These are phyloP conservation scores for Leptinotarsa lineolata DNA, from an alignment of 1,140 invertebrate species.

Conservation along the genomic window DNA sequence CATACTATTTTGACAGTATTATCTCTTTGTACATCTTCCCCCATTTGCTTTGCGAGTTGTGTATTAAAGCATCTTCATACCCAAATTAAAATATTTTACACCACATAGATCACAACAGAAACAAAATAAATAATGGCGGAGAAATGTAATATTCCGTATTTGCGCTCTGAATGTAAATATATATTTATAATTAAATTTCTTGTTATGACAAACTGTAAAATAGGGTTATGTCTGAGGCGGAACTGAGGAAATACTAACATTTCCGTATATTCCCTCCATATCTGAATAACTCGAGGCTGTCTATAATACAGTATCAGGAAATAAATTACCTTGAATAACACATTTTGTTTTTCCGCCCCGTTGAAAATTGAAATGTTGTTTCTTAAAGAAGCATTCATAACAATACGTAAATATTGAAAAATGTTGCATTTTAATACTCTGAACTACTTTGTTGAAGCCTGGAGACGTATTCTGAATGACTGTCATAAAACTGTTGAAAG, in stretches of 20 bases:
- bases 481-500: no score
- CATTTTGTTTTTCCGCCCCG: not conserved
- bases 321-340: conserved; percentile 7
- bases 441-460: no score
- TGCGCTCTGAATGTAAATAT: conserved; percentile 6
- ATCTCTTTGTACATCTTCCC: not conserved
- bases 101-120: conserved; percentile 9
- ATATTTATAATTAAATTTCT: conserved; percentile 20
- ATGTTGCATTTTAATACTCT: not conserved
- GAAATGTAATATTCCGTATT: conserved; percentile 18
- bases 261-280: conserved; percentile 7
- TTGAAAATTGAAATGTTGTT: not conserved
- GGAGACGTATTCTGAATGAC: no score
- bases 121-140: not conserved
- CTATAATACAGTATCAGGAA: conserved; percentile 8
- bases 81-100: conserved; percentile 7
- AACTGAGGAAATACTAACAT: not conserved
- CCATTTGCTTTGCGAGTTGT: not conserved
- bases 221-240: conserved; percentile 9
- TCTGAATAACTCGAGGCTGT: conserved; percentile 10
- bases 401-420: not conserved
- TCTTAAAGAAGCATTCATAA: not conserved
- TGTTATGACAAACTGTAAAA: conserved; percentile 18
- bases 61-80: not conserved
- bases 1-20: not conserved